A percentile compares a stretch with the other conserved stretches of the same genome.
phyloP scores from a whole-genome alignment of 37 sponge, comb jelly and placozoan species.

The Chondrilla cf. caribensis region DNA sequence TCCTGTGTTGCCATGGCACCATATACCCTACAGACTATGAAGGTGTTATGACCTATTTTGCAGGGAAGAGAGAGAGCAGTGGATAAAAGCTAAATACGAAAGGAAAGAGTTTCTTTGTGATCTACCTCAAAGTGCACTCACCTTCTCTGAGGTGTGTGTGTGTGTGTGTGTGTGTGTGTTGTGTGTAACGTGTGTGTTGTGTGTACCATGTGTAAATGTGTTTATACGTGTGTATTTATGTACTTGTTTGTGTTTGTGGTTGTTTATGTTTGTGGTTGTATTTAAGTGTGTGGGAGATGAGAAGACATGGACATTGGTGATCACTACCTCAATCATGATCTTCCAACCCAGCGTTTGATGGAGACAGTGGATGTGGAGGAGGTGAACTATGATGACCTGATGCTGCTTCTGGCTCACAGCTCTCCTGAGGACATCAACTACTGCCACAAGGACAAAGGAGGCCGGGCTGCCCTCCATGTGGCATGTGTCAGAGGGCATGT shows the following conservation, averaged over 20 bases:
- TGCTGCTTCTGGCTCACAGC: conserved; percentile 55
- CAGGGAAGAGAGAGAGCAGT: conserved; percentile 88
- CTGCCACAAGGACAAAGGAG: conserved; percentile 23
- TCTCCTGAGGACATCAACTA: conserved; percentile 62
- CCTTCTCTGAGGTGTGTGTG: conserved; percentile 54
- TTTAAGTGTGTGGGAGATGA: too few relatives aligned
- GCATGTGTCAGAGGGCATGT: conserved; percentile 49
- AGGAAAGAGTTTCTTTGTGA: conserved; percentile 73
- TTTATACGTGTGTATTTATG: neutral
- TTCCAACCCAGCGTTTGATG: neutral
- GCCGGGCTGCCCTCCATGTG: conserved; percentile 48
- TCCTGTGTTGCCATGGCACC: too few relatives aligned
- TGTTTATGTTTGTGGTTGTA: too few relatives aligned
- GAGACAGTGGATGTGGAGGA: neutral
- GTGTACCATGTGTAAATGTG: neutral
- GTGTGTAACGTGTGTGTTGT: neutral
- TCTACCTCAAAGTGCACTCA: conserved; percentile 21
- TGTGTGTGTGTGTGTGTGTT: neutral
- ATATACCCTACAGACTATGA: too few relatives aligned
- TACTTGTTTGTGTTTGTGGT: neutral
- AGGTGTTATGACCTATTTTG: too few relatives aligned
- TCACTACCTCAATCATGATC: too few relatives aligned
- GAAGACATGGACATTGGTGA: too few relatives aligned
- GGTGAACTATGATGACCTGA: neutral
- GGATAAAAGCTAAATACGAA: conserved; percentile 85